Evolutionary conservation across 2,888 invertebrate genomes (phyloP).

Genomic region (Sinohyriopsis cumingii): DNA sequence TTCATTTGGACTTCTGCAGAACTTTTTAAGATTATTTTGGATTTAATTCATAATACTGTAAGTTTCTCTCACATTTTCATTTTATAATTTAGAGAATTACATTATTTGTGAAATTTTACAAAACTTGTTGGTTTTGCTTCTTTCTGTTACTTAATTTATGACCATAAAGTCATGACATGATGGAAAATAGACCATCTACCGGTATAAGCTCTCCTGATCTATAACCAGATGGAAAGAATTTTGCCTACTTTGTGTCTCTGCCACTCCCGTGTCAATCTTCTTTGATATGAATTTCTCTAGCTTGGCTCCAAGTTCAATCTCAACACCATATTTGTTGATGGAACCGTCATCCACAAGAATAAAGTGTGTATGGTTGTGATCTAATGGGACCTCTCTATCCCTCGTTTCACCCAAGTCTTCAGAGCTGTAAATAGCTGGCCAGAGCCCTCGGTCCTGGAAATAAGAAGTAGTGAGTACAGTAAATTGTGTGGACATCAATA

Average conservation of each 20-base stretch:
- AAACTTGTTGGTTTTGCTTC: no score
- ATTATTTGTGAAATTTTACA: no score
- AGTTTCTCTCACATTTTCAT: no score
- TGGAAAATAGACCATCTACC: no score
- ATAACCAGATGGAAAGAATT: not conserved
- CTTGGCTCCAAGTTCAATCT: slow-evolving; percentile 63
- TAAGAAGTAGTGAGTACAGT: not conserved
- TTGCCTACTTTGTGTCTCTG: slow-evolving; percentile 52
- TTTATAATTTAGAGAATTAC: no score
- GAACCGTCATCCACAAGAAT: slow-evolving; percentile 70
- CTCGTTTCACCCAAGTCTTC: slow-evolving; percentile 45
- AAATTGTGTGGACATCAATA: no score
- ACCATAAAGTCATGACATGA: no score
- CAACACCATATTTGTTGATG: slow-evolving; percentile 62
- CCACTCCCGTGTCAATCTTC: slow-evolving; percentile 53
- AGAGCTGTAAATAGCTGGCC: slow-evolving; percentile 63
- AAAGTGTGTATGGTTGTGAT: slow-evolving; percentile 72
- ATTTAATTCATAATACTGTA: no score
- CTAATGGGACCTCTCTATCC: slow-evolving; percentile 58
- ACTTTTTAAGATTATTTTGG: no score
- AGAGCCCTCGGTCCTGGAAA: slow-evolving; percentile 51
- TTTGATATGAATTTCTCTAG: slow-evolving; percentile 63
- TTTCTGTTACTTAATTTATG: no score
- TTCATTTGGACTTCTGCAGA: no score
- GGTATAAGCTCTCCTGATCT: no score